These are phyloP conservation scores for Cataglyphis cursor DNA, from an alignment of 2,888 invertebrate species.

Conservation along the genomic window DNA sequence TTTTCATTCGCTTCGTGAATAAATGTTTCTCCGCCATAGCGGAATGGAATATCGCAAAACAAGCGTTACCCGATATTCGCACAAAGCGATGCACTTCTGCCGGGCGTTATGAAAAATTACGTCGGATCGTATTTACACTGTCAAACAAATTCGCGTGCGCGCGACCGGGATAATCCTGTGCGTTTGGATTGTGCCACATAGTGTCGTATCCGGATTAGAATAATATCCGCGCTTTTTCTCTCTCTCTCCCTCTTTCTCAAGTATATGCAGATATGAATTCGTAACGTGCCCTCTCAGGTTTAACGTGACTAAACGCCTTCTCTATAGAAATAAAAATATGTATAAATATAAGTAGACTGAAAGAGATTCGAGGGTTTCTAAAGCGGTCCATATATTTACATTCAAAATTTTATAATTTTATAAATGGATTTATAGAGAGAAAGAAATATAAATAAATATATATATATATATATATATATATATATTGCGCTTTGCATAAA, in stretches of 20 bases:
- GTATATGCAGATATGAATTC: neutral
- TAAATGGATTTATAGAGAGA: neutral
- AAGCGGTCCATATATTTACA: neutral
- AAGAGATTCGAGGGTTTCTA: neutral
- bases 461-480: neutral
- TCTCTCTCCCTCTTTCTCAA: neutral
- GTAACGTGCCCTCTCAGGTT: neutral
- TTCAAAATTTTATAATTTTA: constrained; percentile 5
- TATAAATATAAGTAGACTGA: neutral
- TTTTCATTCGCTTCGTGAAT: constrained; percentile 55
- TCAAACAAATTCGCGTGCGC: constrained; percentile 55
- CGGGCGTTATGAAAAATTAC: constrained; percentile 57
- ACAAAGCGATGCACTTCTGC: constrained; percentile 57
- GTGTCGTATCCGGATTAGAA: constrained; percentile 13
- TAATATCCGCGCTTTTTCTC: neutral
- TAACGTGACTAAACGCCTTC: neutral
- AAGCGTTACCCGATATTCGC: constrained; percentile 57
- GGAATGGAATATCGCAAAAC: constrained; percentile 55
- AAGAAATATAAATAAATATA: too few relatives aligned
- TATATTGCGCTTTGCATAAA: constrained; percentile 2
- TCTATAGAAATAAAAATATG: neutral
- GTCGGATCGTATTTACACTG: constrained; percentile 55
- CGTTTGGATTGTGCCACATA: constrained; percentile 1
- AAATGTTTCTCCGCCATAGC: constrained; percentile 52
- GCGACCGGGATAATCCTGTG: constrained; percentile 35